Base-by-base conservation (phyloP, 1,140 invertebrate species). In the Harlomillsia oculata region DNA sequence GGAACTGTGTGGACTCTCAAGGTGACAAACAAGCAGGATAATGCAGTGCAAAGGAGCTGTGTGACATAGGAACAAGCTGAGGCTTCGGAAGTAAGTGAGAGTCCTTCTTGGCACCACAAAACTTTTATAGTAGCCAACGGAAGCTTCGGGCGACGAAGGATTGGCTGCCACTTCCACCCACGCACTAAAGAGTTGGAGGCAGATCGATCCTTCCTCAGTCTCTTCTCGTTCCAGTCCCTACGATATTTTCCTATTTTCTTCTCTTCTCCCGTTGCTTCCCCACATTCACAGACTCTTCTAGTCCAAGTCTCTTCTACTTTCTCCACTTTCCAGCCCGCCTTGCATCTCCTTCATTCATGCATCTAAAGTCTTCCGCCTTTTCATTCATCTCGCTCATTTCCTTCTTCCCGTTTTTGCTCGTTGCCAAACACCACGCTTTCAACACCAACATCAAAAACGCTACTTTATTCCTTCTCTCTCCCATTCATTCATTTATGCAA, bases 151-250 rank as follows among this genome's bases (percentile, higher is more conserved):
- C 45, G 45, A 48, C 16, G 30, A 48, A 56, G 53, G 53, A 56
- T 56, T 56, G 53, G 53, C 45, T 56, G 53, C 53, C 36, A 56
- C 53, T 48, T 45, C 44, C 53, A 48, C 53, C 53, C 53, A 56
- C 53, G 53, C 53, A 56, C 46, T 56, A 43, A 56, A 56, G 37
- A 32, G 45, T 49, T 45, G 45, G 44, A 48, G 45, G 36, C 34
- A 28, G 45, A 48, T 48, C 45, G 45, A 48, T 32, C 45, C 32
- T 48, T 21, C 45, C 45, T 48, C 28, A 28, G 45, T 28, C 45
- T 48, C 34, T 48, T 48, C 45, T 32, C 45, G 45, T 32, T 32
- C 45, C 45, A 48, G 13, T 5, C 18, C 5, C 9, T 11, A 36
- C 32, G n/a, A 36, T 11, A 36, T 36, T n/a, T 11, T 36, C 32